Conservation (phyloP, 2,113 vertebrate genomes). For the Mionectes macconnelli region DNA sequence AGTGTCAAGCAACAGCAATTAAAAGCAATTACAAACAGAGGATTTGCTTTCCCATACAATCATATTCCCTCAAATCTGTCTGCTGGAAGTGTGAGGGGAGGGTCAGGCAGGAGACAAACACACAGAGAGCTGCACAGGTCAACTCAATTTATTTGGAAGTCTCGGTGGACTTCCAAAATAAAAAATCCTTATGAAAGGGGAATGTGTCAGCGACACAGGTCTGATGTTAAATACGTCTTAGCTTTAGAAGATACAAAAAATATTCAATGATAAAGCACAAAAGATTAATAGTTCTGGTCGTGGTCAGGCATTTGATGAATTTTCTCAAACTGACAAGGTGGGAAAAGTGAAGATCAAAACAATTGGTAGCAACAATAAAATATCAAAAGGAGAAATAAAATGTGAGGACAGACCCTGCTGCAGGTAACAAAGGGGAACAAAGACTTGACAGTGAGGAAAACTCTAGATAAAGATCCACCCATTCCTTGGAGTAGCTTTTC, state of each 20-base stretch:
- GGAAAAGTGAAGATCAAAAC: not conserved
- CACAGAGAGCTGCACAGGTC: not conserved
- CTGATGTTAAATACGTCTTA: not conserved
- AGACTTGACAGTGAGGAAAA: not conserved
- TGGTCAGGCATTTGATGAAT: not conserved
- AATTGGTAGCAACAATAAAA: not conserved
- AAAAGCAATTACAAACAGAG: constrained; percentile 5
- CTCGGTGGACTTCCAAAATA: constrained; percentile 14
- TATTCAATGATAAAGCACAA: not conserved
- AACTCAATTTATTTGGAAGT: constrained; percentile 38
- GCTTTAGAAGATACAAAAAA: not conserved
- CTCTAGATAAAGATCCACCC: not conserved
- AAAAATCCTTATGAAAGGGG: not conserved
- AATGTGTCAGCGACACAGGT: not conserved
- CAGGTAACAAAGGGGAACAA: not conserved
- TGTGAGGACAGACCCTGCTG: not conserved
- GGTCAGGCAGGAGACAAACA: constrained; percentile 16
- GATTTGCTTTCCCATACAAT: constrained; percentile 3
- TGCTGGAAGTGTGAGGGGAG: not conserved
- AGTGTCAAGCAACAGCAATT: constrained; percentile 4
- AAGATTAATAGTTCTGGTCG: not conserved
- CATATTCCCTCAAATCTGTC: not conserved
- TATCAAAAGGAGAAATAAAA: not conserved
- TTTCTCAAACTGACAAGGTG: not conserved
- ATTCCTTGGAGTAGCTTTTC: not conserved